phyloP scores from a whole-genome alignment of 2,888 invertebrate species.

The Rhaphigaster nebulosa region DNA sequence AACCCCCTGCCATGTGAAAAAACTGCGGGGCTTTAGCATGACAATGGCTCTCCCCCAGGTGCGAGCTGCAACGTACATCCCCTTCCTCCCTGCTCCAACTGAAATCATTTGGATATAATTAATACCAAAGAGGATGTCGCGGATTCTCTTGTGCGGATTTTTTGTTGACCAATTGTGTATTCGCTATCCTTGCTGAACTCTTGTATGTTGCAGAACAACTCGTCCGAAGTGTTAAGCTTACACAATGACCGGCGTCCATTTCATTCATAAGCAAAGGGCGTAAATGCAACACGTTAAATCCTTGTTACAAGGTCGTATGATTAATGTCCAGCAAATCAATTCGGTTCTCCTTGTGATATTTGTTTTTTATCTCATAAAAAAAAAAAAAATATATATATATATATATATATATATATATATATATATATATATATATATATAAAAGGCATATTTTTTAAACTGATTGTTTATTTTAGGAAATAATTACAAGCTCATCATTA shows the following conservation, averaged over 20 bases:
- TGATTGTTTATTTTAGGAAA: too few species aligned
- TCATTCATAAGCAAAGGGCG: not conserved
- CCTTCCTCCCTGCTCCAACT: slow-evolving; percentile 65
- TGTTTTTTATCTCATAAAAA: not conserved
- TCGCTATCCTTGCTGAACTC: not conserved
- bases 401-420: too few species aligned
- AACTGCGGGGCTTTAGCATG: slow-evolving; percentile 60
- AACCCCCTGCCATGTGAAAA: slow-evolving; percentile 55
- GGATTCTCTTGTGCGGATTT: slow-evolving; percentile 8
- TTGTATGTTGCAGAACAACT: not conserved
- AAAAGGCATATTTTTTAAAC: too few species aligned
- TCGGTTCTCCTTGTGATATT: not conserved
- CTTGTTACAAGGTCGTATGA: not conserved
- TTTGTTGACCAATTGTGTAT: not conserved
- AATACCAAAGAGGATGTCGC: slow-evolving; percentile 9
- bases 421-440: too few species aligned
- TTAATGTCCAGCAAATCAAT: not conserved
- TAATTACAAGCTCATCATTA: too few species aligned
- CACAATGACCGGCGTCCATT: not conserved
- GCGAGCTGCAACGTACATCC: slow-evolving; percentile 55
- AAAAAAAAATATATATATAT: too few species aligned
- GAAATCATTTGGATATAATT: slow-evolving; percentile 48
- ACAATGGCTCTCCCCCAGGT: slow-evolving; percentile 61
- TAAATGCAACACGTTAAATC: slow-evolving; percentile 16
- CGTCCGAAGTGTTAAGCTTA: not conserved